A percentile compares a stretch with the other conserved stretches of the same genome.
Conservation (phyloP, 2,888 invertebrate species). For the Cephus spinipes region DNA sequence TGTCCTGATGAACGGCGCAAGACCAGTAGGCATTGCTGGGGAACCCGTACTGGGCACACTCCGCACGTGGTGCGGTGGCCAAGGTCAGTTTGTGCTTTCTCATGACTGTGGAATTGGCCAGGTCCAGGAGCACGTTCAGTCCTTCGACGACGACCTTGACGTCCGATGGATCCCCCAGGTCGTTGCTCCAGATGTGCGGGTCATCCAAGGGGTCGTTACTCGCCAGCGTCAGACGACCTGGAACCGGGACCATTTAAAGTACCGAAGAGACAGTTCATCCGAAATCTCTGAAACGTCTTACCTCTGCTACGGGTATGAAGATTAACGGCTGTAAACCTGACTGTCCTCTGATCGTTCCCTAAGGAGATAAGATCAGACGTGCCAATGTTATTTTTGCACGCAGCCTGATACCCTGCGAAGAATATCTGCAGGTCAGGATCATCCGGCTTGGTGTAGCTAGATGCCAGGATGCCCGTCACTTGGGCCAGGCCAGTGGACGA, state of each 20-base stretch:
- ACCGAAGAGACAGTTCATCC: too few species aligned
- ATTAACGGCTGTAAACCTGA: constrained; percentile 72
- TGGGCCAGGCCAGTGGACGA: constrained; percentile 76
- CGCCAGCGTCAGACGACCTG: constrained; percentile 70
- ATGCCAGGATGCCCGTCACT: constrained; percentile 74
- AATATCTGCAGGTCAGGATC: constrained; percentile 77
- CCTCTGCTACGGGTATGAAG: constrained; percentile 77
- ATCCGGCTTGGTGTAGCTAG: constrained; percentile 71
- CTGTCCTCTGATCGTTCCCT: constrained; percentile 13
- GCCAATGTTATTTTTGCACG: constrained; percentile 64
- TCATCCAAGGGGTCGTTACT: constrained; percentile 76
- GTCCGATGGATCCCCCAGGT: constrained; percentile 77
- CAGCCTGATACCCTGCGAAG: constrained; percentile 74
- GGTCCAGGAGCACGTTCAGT: constrained; percentile 69
- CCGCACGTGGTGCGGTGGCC: constrained; percentile 9
- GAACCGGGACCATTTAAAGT: neutral
- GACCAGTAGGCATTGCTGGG: constrained; percentile 77
- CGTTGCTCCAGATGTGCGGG: constrained; percentile 82
- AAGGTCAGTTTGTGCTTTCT: constrained; percentile 31
- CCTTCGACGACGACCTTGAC: constrained; percentile 74
- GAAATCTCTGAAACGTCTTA: constrained; percentile 10
- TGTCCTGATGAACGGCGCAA: constrained; percentile 76
- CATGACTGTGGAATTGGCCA: constrained; percentile 70
- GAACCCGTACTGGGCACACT: constrained; percentile 36
- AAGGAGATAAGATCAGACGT: constrained; percentile 44